These are phyloP conservation scores for Cistogaster globosa DNA, from an alignment of 2,888 invertebrate genomes.

Conservation along the genomic window DNA sequence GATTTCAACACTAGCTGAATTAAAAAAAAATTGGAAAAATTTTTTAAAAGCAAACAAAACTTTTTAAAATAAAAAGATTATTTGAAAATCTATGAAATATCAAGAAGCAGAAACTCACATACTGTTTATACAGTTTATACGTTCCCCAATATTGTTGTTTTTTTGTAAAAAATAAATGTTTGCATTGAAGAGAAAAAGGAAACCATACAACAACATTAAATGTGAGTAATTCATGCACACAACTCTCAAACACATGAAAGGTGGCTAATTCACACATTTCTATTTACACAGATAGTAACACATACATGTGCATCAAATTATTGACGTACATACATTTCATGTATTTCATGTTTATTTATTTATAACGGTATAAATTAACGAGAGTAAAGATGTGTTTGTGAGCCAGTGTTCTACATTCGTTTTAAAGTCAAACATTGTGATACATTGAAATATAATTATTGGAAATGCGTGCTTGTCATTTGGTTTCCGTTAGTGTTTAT, in stretches of 20 bases:
- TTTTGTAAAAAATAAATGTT: conserved; percentile 43
- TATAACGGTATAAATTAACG: conserved; percentile 10
- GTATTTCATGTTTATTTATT: conserved; percentile 9
- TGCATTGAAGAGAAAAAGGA: conserved; percentile 74
- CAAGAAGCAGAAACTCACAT: background rate
- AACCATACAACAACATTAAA: conserved; percentile 76
- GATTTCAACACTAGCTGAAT: too few species aligned
- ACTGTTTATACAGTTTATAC: background rate
- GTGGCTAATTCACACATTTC: background rate
- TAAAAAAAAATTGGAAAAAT: too few species aligned
- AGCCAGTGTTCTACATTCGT: conserved; percentile 38
- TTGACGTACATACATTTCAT: background rate
- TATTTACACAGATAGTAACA: background rate
- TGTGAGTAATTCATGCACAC: conserved; percentile 21
- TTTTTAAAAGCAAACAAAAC: background rate
- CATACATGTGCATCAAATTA: background rate
- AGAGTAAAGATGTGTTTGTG: conserved; percentile 44
- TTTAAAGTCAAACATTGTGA: conserved; percentile 74
- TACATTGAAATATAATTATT: conserved; percentile 81
- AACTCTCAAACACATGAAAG: background rate
- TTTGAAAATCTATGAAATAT: background rate
- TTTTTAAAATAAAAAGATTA: background rate
- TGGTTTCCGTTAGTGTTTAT: conserved; percentile 61
- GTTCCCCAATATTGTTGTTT: conserved; percentile 8
- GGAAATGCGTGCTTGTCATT: conserved; percentile 80